These are phyloP conservation scores for Turnix velox DNA, from an alignment of 2,113 vertebrate genomes.

Conservation along the genomic window DNA sequence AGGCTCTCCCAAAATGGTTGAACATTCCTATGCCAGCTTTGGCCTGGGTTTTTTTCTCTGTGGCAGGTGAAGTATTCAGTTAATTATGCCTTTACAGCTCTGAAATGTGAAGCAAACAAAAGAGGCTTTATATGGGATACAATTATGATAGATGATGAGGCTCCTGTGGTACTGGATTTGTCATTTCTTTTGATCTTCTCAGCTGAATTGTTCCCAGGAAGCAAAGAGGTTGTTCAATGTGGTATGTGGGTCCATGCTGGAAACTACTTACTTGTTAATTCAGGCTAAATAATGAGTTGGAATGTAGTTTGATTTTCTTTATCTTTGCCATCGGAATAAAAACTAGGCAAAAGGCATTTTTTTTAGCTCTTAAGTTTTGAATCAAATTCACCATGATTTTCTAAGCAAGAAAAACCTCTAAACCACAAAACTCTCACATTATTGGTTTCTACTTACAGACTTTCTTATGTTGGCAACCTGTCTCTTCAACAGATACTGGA, in stretches of 20 bases:
- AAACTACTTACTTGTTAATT: neutral
- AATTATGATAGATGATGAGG: neutral
- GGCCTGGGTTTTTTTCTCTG: constrained; percentile 66
- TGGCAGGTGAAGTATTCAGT: constrained; percentile 64
- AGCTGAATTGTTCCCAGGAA: neutral
- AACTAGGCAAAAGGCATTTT: neutral
- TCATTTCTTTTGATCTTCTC: neutral
- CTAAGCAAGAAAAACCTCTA: neutral
- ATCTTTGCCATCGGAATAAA: neutral
- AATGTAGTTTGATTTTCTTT: neutral
- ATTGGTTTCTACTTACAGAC: neutral
- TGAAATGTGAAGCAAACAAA: neutral
- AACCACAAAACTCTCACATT: neutral
- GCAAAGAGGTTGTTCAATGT: neutral
- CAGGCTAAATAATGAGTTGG: neutral
- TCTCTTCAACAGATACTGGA: constrained; percentile 67
- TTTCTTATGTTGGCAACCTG: neutral
- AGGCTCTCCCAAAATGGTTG: constrained; percentile 78
- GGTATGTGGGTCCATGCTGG: neutral
- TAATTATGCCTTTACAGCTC: neutral
- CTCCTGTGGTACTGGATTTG: rapidly evolving
- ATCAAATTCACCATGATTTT: neutral
- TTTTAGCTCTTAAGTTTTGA: neutral
- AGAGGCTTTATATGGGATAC: neutral
- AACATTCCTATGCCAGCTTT: constrained; percentile 75